Percentiles rank a stretch among this genome's conserved stretches.
Conservation (phyloP, 2,797 vertebrate species). For the Chelon labrosus region DNA sequence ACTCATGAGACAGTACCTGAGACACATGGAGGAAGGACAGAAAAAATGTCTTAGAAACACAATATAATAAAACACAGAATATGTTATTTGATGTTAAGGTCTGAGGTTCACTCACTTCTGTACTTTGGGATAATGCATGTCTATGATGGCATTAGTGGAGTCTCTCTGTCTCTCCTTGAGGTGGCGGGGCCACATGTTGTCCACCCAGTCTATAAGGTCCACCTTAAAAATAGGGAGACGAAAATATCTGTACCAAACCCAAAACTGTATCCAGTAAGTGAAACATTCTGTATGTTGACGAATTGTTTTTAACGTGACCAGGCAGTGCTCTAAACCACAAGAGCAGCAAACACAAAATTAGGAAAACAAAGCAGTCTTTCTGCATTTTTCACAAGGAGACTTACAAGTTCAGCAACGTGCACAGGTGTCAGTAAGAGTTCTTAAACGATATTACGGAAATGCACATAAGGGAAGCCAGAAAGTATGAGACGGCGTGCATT, state of each 20-base stretch:
- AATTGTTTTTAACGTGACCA: not conserved
- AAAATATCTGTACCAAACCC: conserved; percentile 5
- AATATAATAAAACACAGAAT: not conserved
- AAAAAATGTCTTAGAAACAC: not conserved
- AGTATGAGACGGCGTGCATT: not conserved
- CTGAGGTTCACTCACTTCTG: conserved; percentile 91
- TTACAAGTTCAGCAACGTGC: not conserved
- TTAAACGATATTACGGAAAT: not conserved
- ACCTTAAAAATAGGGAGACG: conserved; percentile 82
- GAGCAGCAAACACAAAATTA: not conserved
- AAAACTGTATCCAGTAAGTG: not conserved
- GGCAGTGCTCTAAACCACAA: not conserved
- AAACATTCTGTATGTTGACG: not conserved
- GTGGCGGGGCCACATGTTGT: conserved; percentile 99
- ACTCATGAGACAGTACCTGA: conserved; percentile 98
- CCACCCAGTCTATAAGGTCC: conserved; percentile 98
- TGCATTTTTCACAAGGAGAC: not conserved
- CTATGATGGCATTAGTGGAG: conserved; percentile 96
- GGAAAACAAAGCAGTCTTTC: not conserved
- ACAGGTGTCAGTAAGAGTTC: not conserved
- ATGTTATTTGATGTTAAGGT: not conserved
- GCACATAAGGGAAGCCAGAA: not conserved
- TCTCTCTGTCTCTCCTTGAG: conserved; percentile 97
- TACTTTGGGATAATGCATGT: conserved; percentile 99
- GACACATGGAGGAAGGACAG: not conserved